These are phyloP conservation scores for Aegypius monachus DNA, from an alignment of 2,113 vertebrate genomes.

Conservation along the genomic window DNA sequence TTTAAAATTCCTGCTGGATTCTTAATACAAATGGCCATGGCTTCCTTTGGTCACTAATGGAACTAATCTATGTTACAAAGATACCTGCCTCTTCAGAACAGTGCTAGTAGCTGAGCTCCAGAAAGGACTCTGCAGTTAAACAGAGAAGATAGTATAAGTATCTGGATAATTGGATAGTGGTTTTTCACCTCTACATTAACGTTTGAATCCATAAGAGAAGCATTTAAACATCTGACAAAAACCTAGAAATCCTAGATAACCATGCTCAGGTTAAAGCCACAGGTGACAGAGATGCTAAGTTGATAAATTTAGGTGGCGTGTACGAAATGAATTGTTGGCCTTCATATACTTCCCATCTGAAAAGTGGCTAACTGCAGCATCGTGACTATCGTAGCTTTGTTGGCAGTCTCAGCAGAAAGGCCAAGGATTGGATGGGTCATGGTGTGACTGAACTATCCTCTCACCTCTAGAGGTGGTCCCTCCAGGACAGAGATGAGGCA, in stretches of 20 bases:
- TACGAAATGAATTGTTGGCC: background rate
- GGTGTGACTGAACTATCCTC: conserved; percentile 69
- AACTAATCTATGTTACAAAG: background rate
- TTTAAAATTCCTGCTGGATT: background rate
- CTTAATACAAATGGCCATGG: background rate
- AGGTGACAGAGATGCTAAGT: background rate
- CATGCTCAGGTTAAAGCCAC: background rate
- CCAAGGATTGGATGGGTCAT: conserved; percentile 62
- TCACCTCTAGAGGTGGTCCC: conserved; percentile 76
- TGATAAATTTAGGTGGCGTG: conserved; percentile 4
- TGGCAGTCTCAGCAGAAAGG: conserved; percentile 70
- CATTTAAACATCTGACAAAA: background rate
- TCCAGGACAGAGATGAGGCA: conserved; percentile 76
- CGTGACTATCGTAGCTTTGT: background rate
- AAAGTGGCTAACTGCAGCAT: conserved; percentile 16
- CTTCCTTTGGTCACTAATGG: background rate
- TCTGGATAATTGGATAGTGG: background rate
- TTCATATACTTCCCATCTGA: background rate
- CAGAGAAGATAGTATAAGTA: background rate
- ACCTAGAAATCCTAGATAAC: background rate
- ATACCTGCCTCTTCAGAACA: background rate
- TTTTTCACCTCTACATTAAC: background rate
- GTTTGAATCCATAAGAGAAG: background rate
- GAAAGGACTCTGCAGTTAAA: background rate
- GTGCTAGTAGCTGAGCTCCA: background rate